These are phyloP conservation scores for Cordilura impudica DNA, from an alignment of 2,888 invertebrate genomes.

Conservation along the genomic window DNA sequence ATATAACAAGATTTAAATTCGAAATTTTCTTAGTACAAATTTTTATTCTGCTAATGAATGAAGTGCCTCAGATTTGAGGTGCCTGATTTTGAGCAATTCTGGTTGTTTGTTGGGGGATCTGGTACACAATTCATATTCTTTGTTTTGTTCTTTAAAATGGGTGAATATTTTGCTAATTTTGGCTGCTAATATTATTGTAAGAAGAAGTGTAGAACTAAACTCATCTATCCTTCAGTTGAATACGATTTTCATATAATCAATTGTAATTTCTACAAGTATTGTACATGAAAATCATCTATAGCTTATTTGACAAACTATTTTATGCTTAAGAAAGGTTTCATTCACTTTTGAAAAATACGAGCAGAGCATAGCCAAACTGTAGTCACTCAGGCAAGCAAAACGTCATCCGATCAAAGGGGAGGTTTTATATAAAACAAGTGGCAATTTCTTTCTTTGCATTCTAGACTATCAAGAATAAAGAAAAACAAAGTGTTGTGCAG, in stretches of 20 bases:
- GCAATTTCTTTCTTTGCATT: conserved; percentile 3
- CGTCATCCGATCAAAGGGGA: conserved; percentile 12
- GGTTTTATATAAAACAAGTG: conserved; percentile 10
- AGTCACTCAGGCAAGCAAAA: conserved; percentile 15
- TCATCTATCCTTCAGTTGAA: neutral
- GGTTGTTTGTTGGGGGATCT: too few species aligned
- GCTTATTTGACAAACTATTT: conserved; percentile 73
- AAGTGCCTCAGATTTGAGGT: too few species aligned
- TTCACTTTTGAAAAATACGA: conserved; percentile 70
- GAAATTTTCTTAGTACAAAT: too few species aligned
- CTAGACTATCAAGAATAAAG: neutral
- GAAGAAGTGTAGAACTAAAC: neutral
- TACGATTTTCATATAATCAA: neutral
- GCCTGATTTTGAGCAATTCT: too few species aligned
- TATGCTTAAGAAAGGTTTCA: conserved; percentile 75
- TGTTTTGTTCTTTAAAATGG: neutral
- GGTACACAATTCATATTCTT: too few species aligned
- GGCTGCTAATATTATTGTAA: neutral
- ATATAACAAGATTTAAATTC: too few species aligned
- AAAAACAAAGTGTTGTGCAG: conserved; percentile 55
- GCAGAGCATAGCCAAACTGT: neutral
- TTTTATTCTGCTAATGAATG: too few species aligned
- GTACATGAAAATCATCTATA: neutral
- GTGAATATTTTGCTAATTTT: neutral
- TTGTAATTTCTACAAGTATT: neutral